Evolutionary conservation across 2,797 vertebrate species (phyloP), one percentile per base, ranked within the genome.

Genomic region (Ataeniobius toweri): DNA sequence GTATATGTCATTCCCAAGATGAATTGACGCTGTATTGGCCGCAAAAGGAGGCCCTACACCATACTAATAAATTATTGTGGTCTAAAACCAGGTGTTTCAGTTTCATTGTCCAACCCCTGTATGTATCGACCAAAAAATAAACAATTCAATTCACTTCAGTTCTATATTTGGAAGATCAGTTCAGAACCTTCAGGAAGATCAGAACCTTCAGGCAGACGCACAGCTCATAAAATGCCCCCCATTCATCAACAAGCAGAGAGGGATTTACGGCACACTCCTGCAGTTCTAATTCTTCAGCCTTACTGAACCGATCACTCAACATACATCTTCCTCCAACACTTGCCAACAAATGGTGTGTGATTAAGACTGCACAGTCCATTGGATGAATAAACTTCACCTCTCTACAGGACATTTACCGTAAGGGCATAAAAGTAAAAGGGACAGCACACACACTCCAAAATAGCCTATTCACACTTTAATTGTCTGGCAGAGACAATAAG

Each of bases 321-420:
- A n/a, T 3, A 24, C 53, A 14, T 72, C 84, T 44, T 16, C 75
- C n/a, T 63, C 67, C 78, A 53, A 10, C 76, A 50, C 46, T 24
- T 78, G 67, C 80, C 85, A 48, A 55, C 79, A 80, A 71, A 74
- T 68, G 8, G 39, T n/a, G 39, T 44, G 65, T 68, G 65, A 68
- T 68, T 68, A 68, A 68, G 65, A 44, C n/a, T 46, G 39, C 65
- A 68, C 65, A 46, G 24, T 68, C 22, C 65, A 68, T 46, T 68
- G 39, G 24, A n/a, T 46, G 65, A 7, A 46, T 68, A 68, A 68
- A 68, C 39, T 68, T 46, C 39, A 68, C 10, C 39, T 68, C 22
- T 44, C 39, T 68, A 46, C 39, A 68, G 65, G 41, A 68, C 39
- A 68, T n/a, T 41, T 68, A 36, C 65, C 5, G 1, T 68, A 68